Evolutionary conservation across 2,888 invertebrate species (phyloP).

Genomic region (Melolontha melolontha): DNA sequence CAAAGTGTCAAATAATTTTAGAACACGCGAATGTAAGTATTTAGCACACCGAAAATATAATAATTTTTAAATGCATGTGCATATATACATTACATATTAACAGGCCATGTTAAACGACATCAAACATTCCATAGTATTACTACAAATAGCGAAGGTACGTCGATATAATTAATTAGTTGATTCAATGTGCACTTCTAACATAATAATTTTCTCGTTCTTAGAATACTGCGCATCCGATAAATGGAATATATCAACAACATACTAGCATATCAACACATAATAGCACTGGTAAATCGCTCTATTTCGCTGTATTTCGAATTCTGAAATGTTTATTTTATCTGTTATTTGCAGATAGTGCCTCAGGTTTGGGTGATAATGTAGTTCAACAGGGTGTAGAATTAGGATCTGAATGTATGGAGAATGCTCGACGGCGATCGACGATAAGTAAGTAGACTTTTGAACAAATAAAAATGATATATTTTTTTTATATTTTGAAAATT

Average conservation of each 20-base stretch:
- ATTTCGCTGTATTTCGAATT: background rate
- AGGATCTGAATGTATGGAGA: conserved; percentile 74
- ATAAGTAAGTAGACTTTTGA: conserved; percentile 52
- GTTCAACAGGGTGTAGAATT: conserved; percentile 74
- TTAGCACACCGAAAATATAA: conserved; percentile 16
- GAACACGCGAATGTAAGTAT: conserved; percentile 83
- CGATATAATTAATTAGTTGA: conserved; percentile 37
- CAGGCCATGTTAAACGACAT: conserved; percentile 96
- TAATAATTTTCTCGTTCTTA: conserved; percentile 63
- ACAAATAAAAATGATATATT: too few relatives aligned
- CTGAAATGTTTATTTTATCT: conserved; percentile 5
- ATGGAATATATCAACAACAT: conserved; percentile 78
- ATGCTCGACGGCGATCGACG: conserved; percentile 59
- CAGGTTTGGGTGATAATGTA: conserved; percentile 57
- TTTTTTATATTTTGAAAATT: too few relatives aligned
- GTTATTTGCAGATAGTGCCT: conserved; percentile 53
- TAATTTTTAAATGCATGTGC: too few relatives aligned
- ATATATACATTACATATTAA: conserved; percentile 59
- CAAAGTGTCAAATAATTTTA: conserved; percentile 77
- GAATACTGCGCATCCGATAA: conserved; percentile 93
- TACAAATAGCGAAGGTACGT: conserved; percentile 95
- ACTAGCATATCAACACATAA: conserved; percentile 41
- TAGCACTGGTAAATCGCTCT: conserved; percentile 31
- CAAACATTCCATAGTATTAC: conserved; percentile 97
- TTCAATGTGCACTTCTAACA: background rate